Percentiles rank a stretch among this genome's conserved stretches.
Evolutionary conservation across 2,797 vertebrate genomes (phyloP).

Genomic region (Karalla daura): DNA sequence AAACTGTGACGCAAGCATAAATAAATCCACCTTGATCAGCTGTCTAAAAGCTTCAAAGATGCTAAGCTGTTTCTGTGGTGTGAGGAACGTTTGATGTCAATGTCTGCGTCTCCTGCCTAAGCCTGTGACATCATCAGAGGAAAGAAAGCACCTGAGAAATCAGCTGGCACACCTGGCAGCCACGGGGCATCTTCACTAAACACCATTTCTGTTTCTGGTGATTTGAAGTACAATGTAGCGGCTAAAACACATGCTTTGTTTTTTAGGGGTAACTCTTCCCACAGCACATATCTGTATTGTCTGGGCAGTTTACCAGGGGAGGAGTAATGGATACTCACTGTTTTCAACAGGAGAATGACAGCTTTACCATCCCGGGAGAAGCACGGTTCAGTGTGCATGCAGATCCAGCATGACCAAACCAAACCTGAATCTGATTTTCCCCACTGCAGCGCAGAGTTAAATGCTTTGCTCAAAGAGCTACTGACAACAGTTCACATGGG

Average conservation of each 20-base stretch:
- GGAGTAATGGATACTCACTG: neutral
- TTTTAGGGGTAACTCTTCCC: neutral
- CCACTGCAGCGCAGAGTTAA: neutral
- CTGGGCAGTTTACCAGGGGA: neutral
- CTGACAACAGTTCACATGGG: neutral
- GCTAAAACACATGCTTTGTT: neutral
- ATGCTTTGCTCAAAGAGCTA: constrained; percentile 6
- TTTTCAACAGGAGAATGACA: constrained; percentile 14
- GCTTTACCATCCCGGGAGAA: constrained; percentile 5
- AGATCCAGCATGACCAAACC: neutral
- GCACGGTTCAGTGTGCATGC: neutral
- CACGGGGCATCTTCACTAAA: neutral
- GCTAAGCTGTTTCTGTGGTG: too few species aligned
- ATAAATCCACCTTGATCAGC: too few species aligned
- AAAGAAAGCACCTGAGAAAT: neutral
- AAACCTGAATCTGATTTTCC: constrained; percentile 5
- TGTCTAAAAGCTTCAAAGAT: too few species aligned
- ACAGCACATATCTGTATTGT: neutral
- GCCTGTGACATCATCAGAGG: neutral
- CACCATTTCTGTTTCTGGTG: neutral
- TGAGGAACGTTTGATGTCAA: neutral
- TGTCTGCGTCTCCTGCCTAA: neutral
- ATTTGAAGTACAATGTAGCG: neutral
- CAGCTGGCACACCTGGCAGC: neutral
- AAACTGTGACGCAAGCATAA: too few species aligned